phyloP scores from a whole-genome alignment of 2,888 invertebrate genomes.

The Vanessa cardui region DNA sequence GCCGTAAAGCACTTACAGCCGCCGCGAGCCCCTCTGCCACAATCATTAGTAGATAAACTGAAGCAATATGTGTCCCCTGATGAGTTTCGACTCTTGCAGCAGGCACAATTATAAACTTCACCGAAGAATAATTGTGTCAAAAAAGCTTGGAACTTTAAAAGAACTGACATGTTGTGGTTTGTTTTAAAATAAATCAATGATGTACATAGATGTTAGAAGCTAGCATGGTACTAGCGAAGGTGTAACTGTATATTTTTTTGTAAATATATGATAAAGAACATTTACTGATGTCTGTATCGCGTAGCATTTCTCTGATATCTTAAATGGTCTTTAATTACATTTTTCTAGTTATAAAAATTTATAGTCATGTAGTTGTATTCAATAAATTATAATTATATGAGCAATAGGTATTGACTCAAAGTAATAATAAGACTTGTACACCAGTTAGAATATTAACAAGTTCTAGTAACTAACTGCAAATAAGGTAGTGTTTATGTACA shows the following conservation, averaged over 20 bases:
- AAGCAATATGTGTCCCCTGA: constrained; percentile 54
- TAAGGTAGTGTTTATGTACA: constrained; percentile 1
- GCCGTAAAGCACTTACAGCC: constrained; percentile 61
- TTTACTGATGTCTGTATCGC: constrained; percentile 5
- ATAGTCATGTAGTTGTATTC: too few relatives aligned
- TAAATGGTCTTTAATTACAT: too few relatives aligned
- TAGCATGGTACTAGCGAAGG: constrained; percentile 21
- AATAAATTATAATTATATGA: too few relatives aligned
- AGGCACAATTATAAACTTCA: constrained; percentile 44
- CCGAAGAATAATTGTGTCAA: too few relatives aligned
- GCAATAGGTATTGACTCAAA: too few relatives aligned
- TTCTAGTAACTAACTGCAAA: background rate
- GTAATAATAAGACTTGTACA: too few relatives aligned
- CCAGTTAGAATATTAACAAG: too few relatives aligned
- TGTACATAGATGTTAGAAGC: constrained; percentile 12
- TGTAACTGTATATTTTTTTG: constrained; percentile 19
- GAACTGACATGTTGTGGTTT: too few relatives aligned
- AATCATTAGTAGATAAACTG: constrained; percentile 58
- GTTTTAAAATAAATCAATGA: background rate
- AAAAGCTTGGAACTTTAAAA: too few relatives aligned
- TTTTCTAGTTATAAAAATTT: too few relatives aligned
- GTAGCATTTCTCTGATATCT: background rate
- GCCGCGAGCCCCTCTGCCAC: constrained; percentile 44
- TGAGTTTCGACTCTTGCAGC: constrained; percentile 59
- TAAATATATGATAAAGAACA: constrained; percentile 16